Base-by-base conservation (phyloP, 2,797 vertebrate species). In the Sebastes elongatus region DNA sequence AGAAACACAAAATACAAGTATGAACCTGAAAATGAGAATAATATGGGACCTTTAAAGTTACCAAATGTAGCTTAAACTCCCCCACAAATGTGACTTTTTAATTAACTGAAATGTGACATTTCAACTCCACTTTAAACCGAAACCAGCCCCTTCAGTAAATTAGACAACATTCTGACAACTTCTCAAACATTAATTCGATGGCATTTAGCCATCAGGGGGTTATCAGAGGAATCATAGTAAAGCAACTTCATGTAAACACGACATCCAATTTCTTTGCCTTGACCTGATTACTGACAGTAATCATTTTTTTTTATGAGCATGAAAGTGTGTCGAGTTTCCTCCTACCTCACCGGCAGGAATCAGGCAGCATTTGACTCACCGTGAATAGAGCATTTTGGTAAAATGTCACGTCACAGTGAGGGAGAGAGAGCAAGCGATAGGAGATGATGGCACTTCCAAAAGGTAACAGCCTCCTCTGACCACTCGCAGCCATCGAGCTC, bases 331-430 rank as follows among this genome's bases (percentile, higher is more conserved):
- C 28, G 14, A 57, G 8, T 65, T 71, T 77, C n/a, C 27, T 22
- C 35, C 35, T 35, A 30, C 65, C 60, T 80, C 65, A 59, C 11
- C 2, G 6, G 30, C 35, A 53, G 49, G 33, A 80, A 69, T 77
- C n/a, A 55, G 76, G 52, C 25, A 65, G 71, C 72, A 52, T 80
- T 68, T 59, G 22, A 73, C 59, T 76, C 60, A 7, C 7, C 5
- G 2, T 81, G 61, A 81, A 71, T 56, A 4, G 27, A 68, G 69
- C 75, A 55, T 60, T 85, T 79, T 60, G 25, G 55, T 35, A 63
- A 85, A 87, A 88, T 81, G 82, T 85, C 74, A 85, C 69, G 27
- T 71, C 25, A 28, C 69, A 63, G 46, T 18, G 55, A 68, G 49
- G 35, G 78, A 14, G 23, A 64, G 32, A 16, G 38, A 42, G 14